Conservation (phyloP, 2,113 vertebrate genomes). For the Brevimyrus niger region DNA sequence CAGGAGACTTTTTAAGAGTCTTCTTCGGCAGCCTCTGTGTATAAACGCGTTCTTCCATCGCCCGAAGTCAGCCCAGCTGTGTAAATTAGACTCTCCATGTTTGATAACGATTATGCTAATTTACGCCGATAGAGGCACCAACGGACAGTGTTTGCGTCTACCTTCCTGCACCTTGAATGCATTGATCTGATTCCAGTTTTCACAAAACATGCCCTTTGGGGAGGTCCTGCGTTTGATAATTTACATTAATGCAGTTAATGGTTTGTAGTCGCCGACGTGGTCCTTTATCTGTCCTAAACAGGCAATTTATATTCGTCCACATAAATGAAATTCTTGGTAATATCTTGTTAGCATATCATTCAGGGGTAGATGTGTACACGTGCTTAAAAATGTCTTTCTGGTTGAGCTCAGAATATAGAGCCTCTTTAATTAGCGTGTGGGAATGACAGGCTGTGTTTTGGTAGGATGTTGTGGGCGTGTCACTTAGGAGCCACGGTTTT, state of each 20-base stretch:
- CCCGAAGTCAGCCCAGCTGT: neutral
- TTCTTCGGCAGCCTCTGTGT: neutral
- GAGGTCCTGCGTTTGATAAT: neutral
- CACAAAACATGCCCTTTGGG: neutral
- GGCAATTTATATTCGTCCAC: constrained; percentile 17
- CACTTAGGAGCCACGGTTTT: neutral
- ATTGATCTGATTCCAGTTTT: neutral
- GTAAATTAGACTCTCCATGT: neutral
- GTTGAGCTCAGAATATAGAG: constrained; percentile 4
- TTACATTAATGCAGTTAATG: neutral
- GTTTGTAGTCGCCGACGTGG: neutral
- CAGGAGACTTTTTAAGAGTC: neutral
- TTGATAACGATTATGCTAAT: neutral
- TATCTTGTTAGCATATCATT: constrained; percentile 6
- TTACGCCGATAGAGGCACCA: neutral
- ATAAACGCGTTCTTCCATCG: neutral
- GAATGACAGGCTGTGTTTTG: neutral
- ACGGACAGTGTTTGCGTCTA: neutral
- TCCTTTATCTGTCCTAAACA: neutral
- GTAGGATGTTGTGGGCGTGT: neutral
- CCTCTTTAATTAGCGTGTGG: constrained; percentile 6
- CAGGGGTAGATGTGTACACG: neutral
- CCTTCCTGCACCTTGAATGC: neutral
- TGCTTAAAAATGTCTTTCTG: neutral
- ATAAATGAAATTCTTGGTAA: constrained; percentile 12